phyloP scores from a whole-genome alignment of 2,888 invertebrate genomes.

The Hydrotaea diabolus region DNA sequence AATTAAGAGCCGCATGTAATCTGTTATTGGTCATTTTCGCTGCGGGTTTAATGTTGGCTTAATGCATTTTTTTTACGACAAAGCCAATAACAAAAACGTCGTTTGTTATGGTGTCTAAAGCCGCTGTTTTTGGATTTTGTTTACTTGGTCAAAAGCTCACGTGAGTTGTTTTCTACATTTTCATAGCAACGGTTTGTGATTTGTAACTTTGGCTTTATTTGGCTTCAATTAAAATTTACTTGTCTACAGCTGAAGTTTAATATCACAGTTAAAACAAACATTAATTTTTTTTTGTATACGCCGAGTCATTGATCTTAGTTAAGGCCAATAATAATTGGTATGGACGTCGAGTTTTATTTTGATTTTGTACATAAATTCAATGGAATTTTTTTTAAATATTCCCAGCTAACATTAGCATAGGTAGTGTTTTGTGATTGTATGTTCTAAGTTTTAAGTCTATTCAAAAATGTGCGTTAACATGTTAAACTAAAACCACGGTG shows the following conservation, averaged over 20 bases:
- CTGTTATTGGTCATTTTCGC: no score
- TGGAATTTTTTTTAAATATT: neutral
- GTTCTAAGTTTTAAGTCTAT: no score
- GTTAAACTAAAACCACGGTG: neutral
- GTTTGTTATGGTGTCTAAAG: neutral
- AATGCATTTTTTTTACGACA: neutral
- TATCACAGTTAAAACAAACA: neutral
- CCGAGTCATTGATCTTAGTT: conserved; percentile 64
- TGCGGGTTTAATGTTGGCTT: neutral
- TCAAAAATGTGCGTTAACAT: no score
- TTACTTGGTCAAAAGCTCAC: conserved; percentile 59
- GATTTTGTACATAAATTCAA: neutral
- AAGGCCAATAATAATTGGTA: conserved; percentile 54
- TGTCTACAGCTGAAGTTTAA: conserved; percentile 16
- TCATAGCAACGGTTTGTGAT: neutral
- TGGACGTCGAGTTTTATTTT: conserved; percentile 2
- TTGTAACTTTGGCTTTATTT: conserved; percentile 16
- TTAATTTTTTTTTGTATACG: conserved; percentile 6
- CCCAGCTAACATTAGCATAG: neutral
- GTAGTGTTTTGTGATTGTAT: no score
- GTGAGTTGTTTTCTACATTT: conserved; percentile 49
- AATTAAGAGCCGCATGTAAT: no score
- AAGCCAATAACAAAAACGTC: neutral
- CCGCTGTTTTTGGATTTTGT: conserved; percentile 1
- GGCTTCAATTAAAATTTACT: conserved; percentile 6